Conservation (phyloP, 2,888 invertebrate genomes). For the Cotesia congregata region DNA sequence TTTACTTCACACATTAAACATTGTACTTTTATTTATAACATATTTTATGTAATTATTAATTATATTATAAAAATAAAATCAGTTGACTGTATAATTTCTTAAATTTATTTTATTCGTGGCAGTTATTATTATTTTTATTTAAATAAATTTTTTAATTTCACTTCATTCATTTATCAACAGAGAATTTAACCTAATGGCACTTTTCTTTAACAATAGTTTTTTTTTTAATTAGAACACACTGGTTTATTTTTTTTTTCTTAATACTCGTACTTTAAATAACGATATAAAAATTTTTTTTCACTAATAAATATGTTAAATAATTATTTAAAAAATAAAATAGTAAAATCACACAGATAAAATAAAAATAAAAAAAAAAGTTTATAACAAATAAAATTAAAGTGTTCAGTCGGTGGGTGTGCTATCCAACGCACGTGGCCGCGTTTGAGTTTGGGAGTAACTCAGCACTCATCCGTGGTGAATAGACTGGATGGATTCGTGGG, state of each 20-base stretch:
- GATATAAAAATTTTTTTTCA: neutral
- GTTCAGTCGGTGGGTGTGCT: slow-evolving; percentile 20
- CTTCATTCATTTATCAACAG: neutral
- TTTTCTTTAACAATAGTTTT: neutral
- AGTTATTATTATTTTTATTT: neutral
- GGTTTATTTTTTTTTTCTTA: neutral
- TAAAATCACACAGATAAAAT: neutral
- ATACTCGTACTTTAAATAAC: neutral
- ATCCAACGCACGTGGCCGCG: slow-evolving; percentile 28
- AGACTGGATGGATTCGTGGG: slow-evolving; percentile 15
- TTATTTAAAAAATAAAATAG: neutral
- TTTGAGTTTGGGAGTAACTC: slow-evolving; percentile 29
- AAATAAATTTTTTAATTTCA: neutral
- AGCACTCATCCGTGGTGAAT: neutral
- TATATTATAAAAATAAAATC: neutral
- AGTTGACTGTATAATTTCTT: neutral
- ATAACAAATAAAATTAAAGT: neutral
- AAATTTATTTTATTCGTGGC: neutral
- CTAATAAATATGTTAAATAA: neutral
- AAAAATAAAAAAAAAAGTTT: slow-evolving; percentile 17
- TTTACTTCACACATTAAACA: slow-evolving; percentile 21
- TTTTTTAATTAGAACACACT: neutral
- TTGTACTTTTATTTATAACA: slow-evolving; percentile 2
- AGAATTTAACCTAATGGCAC: neutral
- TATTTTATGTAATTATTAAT: neutral